phyloP scores from a whole-genome alignment of 2,888 invertebrate genomes.

The Eristalinus sepulchralis region DNA sequence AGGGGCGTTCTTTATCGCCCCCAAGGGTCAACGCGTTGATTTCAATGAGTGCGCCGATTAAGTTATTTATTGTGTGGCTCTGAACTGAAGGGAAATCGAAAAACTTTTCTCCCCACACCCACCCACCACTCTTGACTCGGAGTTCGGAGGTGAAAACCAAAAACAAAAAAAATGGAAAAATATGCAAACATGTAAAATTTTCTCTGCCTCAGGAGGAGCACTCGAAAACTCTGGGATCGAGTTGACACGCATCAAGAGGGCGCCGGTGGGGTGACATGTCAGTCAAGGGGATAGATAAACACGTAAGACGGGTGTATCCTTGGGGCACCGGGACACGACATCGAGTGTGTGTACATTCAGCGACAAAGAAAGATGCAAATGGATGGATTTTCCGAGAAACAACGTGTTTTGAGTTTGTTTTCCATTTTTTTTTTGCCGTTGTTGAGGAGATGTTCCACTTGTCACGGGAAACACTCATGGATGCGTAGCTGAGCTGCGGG shows the following conservation, averaged over 20 bases:
- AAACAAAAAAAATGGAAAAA: neutral
- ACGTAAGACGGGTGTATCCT: slow-evolving; percentile 15
- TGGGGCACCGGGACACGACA: slow-evolving; percentile 7
- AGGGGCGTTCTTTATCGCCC: slow-evolving; percentile 48
- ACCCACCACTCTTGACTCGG: too few species aligned
- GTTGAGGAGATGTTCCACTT: neutral
- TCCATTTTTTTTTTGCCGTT: neutral
- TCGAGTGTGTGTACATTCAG: slow-evolving; percentile 13
- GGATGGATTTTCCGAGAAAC: neutral
- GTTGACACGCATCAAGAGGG: slow-evolving; percentile 12
- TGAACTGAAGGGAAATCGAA: too few species aligned
- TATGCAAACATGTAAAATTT: slow-evolving; percentile 10
- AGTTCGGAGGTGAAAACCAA: neutral
- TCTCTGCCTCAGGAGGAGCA: slow-evolving; percentile 13
- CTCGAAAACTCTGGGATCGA: neutral
- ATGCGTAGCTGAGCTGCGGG: neutral
- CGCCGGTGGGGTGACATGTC: slow-evolving; percentile 19
- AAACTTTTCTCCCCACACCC: neutral
- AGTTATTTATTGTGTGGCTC: slow-evolving; percentile 53
- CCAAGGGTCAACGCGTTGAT: slow-evolving; percentile 49
- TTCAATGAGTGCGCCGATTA: slow-evolving; percentile 48
- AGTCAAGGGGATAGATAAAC: slow-evolving; percentile 34
- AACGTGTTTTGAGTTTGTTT: neutral
- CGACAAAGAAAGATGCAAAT: neutral
- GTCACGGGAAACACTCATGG: neutral